A percentile compares a stretch with the other conserved stretches of the same genome.
Conservation (phyloP, 2,113 vertebrate genomes). For the Progne subis region DNA sequence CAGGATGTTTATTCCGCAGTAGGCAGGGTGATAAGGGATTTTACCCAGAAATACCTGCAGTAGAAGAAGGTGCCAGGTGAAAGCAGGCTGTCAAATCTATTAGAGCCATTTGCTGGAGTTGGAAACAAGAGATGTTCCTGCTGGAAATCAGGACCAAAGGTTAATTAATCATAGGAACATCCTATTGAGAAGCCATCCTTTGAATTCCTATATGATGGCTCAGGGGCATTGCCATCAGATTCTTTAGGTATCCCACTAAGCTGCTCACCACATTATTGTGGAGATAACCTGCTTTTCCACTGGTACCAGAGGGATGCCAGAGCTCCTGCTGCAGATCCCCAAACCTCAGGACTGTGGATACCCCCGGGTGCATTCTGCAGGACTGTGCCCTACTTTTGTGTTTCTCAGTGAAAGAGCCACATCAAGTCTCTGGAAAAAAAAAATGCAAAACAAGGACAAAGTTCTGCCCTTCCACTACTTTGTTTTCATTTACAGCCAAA, state of each 20-base stretch:
- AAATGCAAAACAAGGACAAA: neutral
- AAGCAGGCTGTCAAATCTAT: neutral
- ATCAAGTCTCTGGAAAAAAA: neutral
- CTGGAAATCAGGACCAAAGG: conserved; percentile 17
- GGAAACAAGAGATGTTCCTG: neutral
- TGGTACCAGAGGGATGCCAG: neutral
- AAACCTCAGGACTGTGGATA: neutral
- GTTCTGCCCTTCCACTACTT: neutral
- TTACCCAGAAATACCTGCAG: neutral
- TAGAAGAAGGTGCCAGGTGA: neutral
- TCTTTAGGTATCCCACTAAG: neutral
- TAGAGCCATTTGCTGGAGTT: neutral
- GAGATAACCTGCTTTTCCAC: conserved; percentile 7
- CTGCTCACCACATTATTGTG: neutral
- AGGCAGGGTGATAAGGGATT: neutral
- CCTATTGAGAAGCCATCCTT: neutral
- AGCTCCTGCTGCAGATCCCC: neutral
- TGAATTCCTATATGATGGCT: neutral
- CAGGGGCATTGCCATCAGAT: fast-evolving
- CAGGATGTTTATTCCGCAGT: neutral
- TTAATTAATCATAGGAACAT: conserved; percentile 14
- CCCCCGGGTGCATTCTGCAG: neutral
- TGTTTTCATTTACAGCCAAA: conserved; percentile 11
- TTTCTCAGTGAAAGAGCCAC: neutral
- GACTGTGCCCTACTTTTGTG: conserved; percentile 13